Evolutionary conservation across 1,140 invertebrate genomes (phyloP), one percentile per base, ranked within the genome.

Genomic region (Dreissena polymorpha): DNA sequence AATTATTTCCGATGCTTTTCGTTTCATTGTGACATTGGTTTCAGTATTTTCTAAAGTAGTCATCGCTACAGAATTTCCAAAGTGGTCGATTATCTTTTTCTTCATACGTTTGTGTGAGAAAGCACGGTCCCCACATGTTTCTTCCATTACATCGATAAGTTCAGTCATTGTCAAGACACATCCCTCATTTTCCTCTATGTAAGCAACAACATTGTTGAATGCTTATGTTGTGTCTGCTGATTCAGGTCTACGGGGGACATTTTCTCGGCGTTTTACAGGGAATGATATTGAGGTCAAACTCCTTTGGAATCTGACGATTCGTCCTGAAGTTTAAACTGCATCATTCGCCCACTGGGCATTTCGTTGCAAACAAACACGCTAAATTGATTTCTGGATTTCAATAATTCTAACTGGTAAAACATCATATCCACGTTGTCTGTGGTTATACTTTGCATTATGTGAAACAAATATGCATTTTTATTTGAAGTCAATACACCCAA

Each of bases 141-240:
- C 23, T 51, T n/a, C n/a, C 86, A 85, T 87, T 67, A 49, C 53
- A 0, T 81, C 25, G 16, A 81, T 55, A 18, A 86, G 67, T 18
- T 85, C 25, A 64, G 7, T 57, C n/a, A 86, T 67, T 65, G 86
- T 86, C n/a, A 77, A 21, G 64, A 81, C 67, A 64, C 85, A 75
- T 23, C 80, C 72, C 18, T 86, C 83, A 85, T 86, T 83, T 73
- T 78, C 39, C 60, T 75, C 21, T 73, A 74, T n/a, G 39, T 72
- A 79, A 23, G 57, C 21, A 25, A 39, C 69, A 6, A 81, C 55
- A 39, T 73, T 67, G 53, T 39, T n/a, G 55, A 86, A 86, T n/a
- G 29, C 71, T 39, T 39, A 2, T 39, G 39, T 57, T 18, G n/a
- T 29, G 16, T 39, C 51, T 7, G 10, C 23, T 27, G 21, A 2